These are phyloP conservation scores for Brachyhypopomus occidentalis DNA, from an alignment of 2,113 vertebrate genomes.

Conservation along the genomic window DNA sequence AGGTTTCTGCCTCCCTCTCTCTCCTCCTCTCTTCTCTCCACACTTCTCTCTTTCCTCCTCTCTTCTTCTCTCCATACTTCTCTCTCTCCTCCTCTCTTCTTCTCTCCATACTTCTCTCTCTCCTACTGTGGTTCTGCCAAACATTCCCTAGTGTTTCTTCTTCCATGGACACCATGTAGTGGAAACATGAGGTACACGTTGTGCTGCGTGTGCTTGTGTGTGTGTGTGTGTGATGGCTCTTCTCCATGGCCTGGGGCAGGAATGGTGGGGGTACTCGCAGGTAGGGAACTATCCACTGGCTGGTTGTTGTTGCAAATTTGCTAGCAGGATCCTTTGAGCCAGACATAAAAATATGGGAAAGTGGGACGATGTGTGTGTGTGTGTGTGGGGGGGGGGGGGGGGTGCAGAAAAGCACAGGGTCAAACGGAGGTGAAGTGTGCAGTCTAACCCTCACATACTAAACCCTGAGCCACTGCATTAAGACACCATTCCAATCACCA, in stretches of 20 bases:
- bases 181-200: neutral
- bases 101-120: neutral
- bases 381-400: too few species aligned
- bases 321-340: constrained; percentile 10
- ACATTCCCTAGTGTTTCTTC: neutral
- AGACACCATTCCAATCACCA: too few species aligned
- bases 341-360: neutral
- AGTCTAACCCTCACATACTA: neutral
- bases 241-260: neutral
- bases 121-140: neutral
- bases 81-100: neutral
- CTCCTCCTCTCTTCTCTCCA: neutral
- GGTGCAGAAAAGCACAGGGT: neutral
- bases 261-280: neutral
- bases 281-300: neutral
- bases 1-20: neutral
- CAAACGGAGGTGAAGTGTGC: constrained; percentile 16
- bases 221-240: neutral
- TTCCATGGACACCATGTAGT: neutral
- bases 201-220: neutral
- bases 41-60: too few species aligned
- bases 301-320: neutral
- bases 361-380: neutral
- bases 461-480: neutral
- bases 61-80: neutral